Conservation (phyloP, 1,140 invertebrate genomes). For the Drosophila lacertosa region DNA sequence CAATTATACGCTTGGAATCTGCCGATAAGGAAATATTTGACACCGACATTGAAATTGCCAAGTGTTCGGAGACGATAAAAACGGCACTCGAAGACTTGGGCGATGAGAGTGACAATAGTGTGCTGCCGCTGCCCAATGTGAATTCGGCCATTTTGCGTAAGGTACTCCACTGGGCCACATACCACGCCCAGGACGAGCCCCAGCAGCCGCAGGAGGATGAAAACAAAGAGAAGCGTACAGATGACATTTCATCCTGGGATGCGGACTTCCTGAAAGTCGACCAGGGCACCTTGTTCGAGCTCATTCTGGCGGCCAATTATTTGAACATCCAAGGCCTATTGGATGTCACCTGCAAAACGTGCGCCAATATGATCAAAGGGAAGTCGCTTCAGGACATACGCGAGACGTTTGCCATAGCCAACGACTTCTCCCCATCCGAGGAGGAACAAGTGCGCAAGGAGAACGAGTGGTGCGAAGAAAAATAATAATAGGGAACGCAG, state of each 20-base stretch:
- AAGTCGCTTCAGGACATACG: slow-evolving; percentile 99
- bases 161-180: slow-evolving; percentile 97
- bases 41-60: slow-evolving; percentile 98
- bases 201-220: slow-evolving; percentile 98
- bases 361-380: slow-evolving; percentile 99
- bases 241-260: slow-evolving; percentile 99
- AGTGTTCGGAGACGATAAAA: slow-evolving; percentile 98
- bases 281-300: slow-evolving; percentile 98
- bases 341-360: slow-evolving; percentile 99
- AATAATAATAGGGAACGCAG: slow-evolving; percentile 85
- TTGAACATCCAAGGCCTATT: slow-evolving; percentile 98
- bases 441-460: slow-evolving; percentile 98
- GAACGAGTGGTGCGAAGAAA: slow-evolving; percentile 99
- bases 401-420: slow-evolving; percentile 99
- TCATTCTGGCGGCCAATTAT: slow-evolving; percentile 98
- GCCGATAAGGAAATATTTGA: slow-evolving; percentile 98
- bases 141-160: slow-evolving; percentile 99
- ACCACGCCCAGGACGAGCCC: slow-evolving; percentile 96
- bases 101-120: slow-evolving; percentile 96
- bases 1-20: slow-evolving; percentile 93
- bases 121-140: slow-evolving; percentile 98
- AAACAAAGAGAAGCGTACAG: slow-evolving; percentile 98
- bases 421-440: slow-evolving; percentile 98
- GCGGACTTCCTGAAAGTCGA: slow-evolving; percentile 99
- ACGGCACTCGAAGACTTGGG: slow-evolving; percentile 98